These are phyloP conservation scores for Mionectes olivaceus DNA, from an alignment of 2,797 vertebrate genomes.

Conservation along the genomic window DNA sequence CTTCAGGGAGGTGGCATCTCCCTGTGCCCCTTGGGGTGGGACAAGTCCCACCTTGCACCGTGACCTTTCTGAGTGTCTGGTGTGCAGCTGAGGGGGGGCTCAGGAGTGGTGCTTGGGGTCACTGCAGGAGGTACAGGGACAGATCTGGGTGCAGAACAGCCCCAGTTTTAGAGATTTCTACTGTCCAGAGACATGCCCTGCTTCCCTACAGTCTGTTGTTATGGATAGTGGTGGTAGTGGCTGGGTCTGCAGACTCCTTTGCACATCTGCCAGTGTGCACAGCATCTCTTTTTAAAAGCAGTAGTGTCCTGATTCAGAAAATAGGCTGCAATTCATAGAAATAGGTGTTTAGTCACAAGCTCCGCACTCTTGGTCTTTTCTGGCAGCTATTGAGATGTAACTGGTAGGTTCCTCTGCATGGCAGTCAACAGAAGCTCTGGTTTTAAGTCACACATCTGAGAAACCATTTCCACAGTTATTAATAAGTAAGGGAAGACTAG, in stretches of 20 bases:
- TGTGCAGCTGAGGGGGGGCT: neutral
- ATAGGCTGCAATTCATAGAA: neutral
- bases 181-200: neutral
- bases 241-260: neutral
- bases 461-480: neutral
- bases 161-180: neutral
- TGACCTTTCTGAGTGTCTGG: neutral
- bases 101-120: neutral
- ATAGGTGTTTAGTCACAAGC: neutral
- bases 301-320: neutral
- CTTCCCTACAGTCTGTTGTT: neutral
- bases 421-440: neutral
- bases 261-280: accelerated
- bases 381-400: neutral
- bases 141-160: neutral
- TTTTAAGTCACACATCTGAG: neutral
- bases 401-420: neutral
- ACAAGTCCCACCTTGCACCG: neutral
- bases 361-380: neutral
- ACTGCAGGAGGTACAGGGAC: neutral
- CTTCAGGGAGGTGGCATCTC: neutral
- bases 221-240: neutral
- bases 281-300: neutral
- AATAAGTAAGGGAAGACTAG: neutral
- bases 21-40: accelerated